Evolutionary conservation across 1,140 invertebrate genomes (phyloP).

Genomic region (Rhopalosiphum padi): DNA sequence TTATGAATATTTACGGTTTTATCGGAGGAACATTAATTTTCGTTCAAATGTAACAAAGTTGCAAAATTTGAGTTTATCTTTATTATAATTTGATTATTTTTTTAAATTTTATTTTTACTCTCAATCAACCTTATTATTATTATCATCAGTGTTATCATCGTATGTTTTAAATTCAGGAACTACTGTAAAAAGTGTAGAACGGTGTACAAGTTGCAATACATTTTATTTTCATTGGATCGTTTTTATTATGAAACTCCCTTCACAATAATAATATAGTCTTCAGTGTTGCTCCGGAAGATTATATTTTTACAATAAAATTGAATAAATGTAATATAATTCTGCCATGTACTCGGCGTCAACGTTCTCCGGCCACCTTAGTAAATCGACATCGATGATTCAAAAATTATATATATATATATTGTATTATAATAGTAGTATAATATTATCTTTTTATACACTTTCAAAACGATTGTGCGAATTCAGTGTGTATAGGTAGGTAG

Average conservation of each 20-base stretch:
- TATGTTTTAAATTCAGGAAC: not conserved
- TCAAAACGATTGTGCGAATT: constrained; percentile 28
- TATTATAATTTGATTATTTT: no score
- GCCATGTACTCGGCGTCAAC: constrained; percentile 32
- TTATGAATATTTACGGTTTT: not conserved
- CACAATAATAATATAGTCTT: not conserved
- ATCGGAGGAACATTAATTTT: not conserved
- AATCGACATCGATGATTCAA: not conserved
- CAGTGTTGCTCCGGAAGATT: not conserved
- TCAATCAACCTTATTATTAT: not conserved
- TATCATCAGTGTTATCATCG: not conserved
- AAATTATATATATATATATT: constrained; percentile 29
- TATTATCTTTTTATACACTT: not conserved
- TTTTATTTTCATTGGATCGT: not conserved
- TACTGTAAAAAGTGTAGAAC: not conserved
- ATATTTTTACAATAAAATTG: not conserved
- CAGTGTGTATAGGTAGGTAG: not conserved
- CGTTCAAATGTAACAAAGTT: not conserved
- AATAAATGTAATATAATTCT: constrained; percentile 9
- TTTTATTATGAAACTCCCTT: not conserved
- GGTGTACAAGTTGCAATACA: not conserved
- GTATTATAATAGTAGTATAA: not conserved
- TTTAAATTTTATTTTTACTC: not conserved
- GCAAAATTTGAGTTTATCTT: not conserved
- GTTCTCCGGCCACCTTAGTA: constrained; percentile 6